These are phyloP conservation scores for Gallinago media DNA, from an alignment of 2,113 vertebrate species.

Conservation along the genomic window DNA sequence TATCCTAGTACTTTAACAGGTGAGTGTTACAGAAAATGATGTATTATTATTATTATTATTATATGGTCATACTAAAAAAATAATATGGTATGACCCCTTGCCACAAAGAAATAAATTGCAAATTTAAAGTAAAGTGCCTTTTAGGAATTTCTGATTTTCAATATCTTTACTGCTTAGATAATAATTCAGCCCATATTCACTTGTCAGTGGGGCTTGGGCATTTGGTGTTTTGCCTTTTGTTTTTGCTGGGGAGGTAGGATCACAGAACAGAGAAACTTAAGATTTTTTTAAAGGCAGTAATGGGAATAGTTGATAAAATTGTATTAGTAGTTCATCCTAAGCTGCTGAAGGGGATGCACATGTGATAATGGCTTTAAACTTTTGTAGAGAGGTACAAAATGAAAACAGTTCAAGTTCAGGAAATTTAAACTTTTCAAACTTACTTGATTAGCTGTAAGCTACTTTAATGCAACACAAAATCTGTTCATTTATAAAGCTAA, in stretches of 20 bases:
- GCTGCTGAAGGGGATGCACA: background rate
- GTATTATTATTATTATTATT: background rate
- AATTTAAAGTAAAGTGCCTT: background rate
- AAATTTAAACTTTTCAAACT: background rate
- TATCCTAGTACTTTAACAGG: constrained; percentile 90
- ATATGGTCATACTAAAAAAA: background rate
- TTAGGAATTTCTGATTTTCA: background rate
- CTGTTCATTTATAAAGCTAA: background rate
- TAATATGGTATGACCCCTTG: background rate
- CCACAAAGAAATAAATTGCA: background rate
- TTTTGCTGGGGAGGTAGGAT: background rate
- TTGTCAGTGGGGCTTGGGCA: background rate
- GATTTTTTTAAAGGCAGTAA: background rate
- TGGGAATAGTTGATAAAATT: background rate
- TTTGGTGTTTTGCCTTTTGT: background rate
- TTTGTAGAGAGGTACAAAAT: background rate
- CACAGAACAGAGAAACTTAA: background rate
- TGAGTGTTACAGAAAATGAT: constrained; percentile 60
- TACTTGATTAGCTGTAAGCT: background rate
- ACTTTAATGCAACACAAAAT: background rate
- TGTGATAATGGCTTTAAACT: background rate
- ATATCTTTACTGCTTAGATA: background rate
- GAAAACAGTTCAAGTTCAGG: background rate
- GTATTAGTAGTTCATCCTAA: background rate
- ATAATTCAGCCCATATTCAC: background rate